Base-by-base conservation (phyloP, 2,888 invertebrate species). In the Drosophila longiperda region DNA sequence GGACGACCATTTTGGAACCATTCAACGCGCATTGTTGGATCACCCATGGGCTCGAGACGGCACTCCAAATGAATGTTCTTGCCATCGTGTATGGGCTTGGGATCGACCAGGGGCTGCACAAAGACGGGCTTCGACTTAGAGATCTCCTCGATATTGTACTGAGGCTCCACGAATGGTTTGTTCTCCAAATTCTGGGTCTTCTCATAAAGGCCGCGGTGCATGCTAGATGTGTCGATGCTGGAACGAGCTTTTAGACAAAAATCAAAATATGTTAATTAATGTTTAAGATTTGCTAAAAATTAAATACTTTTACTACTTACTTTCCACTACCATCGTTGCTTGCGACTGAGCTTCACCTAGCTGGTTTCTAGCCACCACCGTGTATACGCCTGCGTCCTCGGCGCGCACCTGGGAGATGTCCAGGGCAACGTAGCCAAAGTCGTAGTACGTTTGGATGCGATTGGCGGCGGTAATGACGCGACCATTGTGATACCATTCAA, bases 401-500 rank as follows among this genome's bases (percentile, higher is more conserved):
- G 97, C 96, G 74, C 98, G 96, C 23, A 98, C 98, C 93, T 97
- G 97, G 69, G 98, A 94, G 85, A 99, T 98, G 90, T 99, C 99
- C 79, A 99, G 94, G 40, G 99, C 98, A 26, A 99, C 98, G 91
- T 98, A 99, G 69, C 99, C 99, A 93, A 99, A 99, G 93, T 99
- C 99, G 89, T 98, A 97, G 92, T 97, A 97, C 11, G 97, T 98
- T 93, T 98, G 98, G 91, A 98, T 99, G 83, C 99, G 96, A 91
- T 97, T 97, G 42, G 98, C 98, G 71, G 96, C 95, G 91, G 96
- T 96, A 70, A 99, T 96, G 73, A 97, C 96, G 91, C 97, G 96
- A 62, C 98, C 99, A 93, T 99, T 99, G 90, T 98, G 98, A 92
- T 98, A 98, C 99, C 99, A 99, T 94, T 99, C 99, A 74, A 98